phyloP scores from a whole-genome alignment of 2,797 vertebrate species.

The Pterois miles region DNA sequence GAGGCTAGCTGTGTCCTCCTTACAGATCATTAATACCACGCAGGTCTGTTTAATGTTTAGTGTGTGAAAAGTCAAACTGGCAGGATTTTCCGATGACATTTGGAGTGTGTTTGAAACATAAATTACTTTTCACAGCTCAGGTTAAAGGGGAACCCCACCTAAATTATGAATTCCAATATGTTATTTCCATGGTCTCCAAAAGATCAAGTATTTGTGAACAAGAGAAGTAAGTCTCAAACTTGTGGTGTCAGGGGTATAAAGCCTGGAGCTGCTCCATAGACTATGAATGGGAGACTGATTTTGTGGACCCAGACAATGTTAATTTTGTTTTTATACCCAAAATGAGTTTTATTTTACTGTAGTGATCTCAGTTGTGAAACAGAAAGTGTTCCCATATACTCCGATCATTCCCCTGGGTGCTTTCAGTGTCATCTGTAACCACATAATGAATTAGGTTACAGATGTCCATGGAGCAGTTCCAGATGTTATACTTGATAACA shows the following conservation, averaged over 20 bases:
- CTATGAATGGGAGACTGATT: not conserved
- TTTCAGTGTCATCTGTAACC: too few species aligned
- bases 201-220: not conserved
- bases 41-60: not conserved
- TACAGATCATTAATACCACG: not conserved
- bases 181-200: not conserved
- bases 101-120: not conserved
- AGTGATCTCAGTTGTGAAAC: too few species aligned
- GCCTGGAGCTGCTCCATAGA: not conserved
- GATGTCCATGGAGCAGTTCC: too few species aligned
- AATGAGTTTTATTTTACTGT: not conserved
- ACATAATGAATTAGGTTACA: too few species aligned
- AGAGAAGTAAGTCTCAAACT: not conserved
- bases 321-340: not conserved
- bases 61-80: not conserved
- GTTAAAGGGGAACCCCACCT: not conserved
- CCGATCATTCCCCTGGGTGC: too few species aligned
- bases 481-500: too few species aligned
- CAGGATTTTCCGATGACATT: not conserved
- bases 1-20: not conserved
- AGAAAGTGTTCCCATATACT: too few species aligned
- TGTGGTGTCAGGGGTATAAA: not conserved
- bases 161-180: not conserved
- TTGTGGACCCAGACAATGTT: too few species aligned
- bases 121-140: not conserved